phyloP scores from a whole-genome alignment of 1,140 invertebrate species.

The Chelonus insularis region DNA sequence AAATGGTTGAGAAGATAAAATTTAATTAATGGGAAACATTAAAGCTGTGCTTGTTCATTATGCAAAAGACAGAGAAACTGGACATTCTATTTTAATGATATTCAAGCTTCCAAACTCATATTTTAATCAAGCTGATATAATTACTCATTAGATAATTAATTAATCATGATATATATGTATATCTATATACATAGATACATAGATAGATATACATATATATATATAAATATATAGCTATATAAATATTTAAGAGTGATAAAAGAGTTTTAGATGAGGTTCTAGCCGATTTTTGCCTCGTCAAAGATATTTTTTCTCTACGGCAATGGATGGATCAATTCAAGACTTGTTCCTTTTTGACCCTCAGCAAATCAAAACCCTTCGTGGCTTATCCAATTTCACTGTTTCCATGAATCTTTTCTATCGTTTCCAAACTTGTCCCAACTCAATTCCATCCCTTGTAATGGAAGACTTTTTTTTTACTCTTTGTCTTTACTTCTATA shows the following conservation, averaged over 20 bases:
- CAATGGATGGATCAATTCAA: background rate
- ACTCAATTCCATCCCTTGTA: constrained; percentile 18
- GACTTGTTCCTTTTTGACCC: constrained; percentile 22
- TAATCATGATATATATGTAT: background rate
- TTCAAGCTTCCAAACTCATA: no score
- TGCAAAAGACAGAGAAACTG: no score
- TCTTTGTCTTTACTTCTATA: background rate
- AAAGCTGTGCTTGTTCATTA: no score
- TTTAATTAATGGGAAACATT: no score
- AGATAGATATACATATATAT: no score
- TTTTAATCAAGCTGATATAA: no score
- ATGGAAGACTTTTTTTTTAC: constrained; percentile 20
- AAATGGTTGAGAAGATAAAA: constrained; percentile 46
- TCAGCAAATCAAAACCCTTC: constrained; percentile 42
- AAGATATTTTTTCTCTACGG: no score
- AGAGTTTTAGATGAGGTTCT: no score
- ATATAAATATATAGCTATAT: no score
- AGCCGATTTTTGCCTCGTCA: no score
- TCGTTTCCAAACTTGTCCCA: constrained; percentile 30
- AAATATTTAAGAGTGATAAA: no score
- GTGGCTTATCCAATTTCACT: constrained; percentile 48
- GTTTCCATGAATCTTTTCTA: constrained; percentile 47
- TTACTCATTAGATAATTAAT: background rate
- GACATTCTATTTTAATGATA: no score
- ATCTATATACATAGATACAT: background rate